A percentile compares a stretch with the other conserved stretches of the same genome.
phyloP scores from a whole-genome alignment of 2,888 invertebrate genomes.

The Leucozona laternaria region DNA sequence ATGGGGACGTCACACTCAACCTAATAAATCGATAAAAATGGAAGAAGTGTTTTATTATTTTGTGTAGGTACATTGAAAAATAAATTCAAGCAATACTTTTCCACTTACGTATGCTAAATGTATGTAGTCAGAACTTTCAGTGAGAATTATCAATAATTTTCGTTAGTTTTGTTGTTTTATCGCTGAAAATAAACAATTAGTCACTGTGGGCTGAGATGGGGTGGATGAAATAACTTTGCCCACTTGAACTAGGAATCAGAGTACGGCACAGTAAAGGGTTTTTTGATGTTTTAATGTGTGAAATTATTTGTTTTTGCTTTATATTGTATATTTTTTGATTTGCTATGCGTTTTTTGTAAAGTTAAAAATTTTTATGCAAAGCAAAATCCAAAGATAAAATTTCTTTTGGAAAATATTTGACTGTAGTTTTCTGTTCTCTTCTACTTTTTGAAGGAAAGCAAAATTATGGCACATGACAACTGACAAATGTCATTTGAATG shows the following conservation, averaged over 20 bases:
- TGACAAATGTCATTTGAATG: background rate
- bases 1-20: slow-evolving; percentile 38
- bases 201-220: slow-evolving; percentile 43
- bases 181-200: slow-evolving; percentile 64
- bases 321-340: background rate
- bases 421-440: background rate
- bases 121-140: slow-evolving; percentile 58
- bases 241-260: slow-evolving; percentile 7
- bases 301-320: background rate
- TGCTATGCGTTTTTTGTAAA: background rate
- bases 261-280: background rate
- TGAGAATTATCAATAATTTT: slow-evolving; percentile 42
- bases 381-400: background rate
- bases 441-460: background rate
- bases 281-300: background rate
- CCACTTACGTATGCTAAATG: slow-evolving; percentile 50
- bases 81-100: background rate
- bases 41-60: background rate
- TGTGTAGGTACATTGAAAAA: background rate
- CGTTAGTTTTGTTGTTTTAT: slow-evolving; percentile 34
- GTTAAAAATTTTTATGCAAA: background rate
- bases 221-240: slow-evolving; percentile 1
- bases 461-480: slow-evolving; percentile 1
- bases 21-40: slow-evolving; percentile 69
- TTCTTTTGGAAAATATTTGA: background rate